Evolutionary conservation across 1,140 invertebrate genomes (phyloP), one percentile per base, ranked within the genome.

Genomic region (Lutraria rhynchaena): DNA sequence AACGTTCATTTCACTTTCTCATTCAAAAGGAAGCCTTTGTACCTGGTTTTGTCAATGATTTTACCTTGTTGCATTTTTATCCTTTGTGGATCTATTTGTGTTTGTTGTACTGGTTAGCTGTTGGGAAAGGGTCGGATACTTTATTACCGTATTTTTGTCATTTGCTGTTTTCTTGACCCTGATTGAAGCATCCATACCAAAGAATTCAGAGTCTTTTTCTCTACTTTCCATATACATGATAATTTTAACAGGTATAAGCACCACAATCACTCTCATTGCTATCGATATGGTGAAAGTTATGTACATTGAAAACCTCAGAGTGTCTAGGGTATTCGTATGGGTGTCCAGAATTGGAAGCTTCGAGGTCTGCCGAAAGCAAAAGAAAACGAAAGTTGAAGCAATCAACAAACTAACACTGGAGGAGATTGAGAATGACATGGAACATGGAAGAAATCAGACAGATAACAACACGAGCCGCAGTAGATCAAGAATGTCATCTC

Each of bases 121-220:
- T 3, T 93, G 94, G 0, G 94, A 94, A 86, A 94, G 94, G 87
- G 93, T 94, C 60, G 91, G 93, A 5, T 91, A 94, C n/a, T 93
- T 93, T 29, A 89, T 94, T 27, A 94, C 94, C 5, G 92, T 94
- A 19, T 90, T 94, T 4, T 88, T 94, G 13, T 93, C 94, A 3
- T 94, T 94, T 85, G 93, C 93, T 51, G 93, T 94, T 29, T 94
- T 94, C 86, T 93, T 94, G 90, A 88, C 94, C 67, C 93, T 93
- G 71, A 93, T 94, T 57, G 92, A 92, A 24, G 93, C 94, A 83
- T 93, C 93, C 67, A 92, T 94, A 90, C 94, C 94, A 13, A 92
- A 93, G 83, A 94, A 93, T 3, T 94, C 93, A 7, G 93, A 94
- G 82, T 92, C 91, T 53, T 93, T 94, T n/a, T 94, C 94, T 57